Conservation (phyloP, 2,797 vertebrate genomes). For the Gouania willdenowi region DNA sequence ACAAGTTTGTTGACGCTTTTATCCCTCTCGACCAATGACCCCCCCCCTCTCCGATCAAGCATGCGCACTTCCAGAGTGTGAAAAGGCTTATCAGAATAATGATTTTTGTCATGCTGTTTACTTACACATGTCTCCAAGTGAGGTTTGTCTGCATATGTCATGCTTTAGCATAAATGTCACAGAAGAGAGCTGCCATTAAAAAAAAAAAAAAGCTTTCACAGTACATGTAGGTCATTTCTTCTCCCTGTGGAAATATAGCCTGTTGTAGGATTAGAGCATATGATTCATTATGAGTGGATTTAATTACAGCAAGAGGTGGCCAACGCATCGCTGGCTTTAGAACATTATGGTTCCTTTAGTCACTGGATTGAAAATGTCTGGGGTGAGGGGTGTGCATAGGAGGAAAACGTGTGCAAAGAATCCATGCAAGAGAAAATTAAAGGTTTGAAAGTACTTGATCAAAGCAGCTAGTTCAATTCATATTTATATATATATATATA, state of each 20-base stretch:
- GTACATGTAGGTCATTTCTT: conserved; percentile 67
- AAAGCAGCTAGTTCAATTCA: conserved; percentile 23
- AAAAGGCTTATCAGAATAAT: too few relatives aligned
- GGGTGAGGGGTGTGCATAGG: conserved; percentile 8
- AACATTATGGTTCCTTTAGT: conserved; percentile 55
- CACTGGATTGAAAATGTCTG: conserved; percentile 39
- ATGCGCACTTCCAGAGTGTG: too few relatives aligned
- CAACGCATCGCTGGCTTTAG: conserved; percentile 51
- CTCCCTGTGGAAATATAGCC: conserved; percentile 64
- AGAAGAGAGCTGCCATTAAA: conserved; percentile 26
- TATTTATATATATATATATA: background rate
- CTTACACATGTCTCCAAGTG: too few relatives aligned
- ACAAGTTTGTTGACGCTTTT: too few relatives aligned
- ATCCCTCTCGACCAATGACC: too few relatives aligned
- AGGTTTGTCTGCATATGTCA: conserved; percentile 32
- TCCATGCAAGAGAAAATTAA: background rate
- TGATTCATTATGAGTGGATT: conserved; percentile 72
- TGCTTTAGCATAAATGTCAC: conserved; percentile 22
- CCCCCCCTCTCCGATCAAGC: too few relatives aligned
- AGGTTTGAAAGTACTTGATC: conserved; percentile 32
- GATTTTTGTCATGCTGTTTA: too few relatives aligned
- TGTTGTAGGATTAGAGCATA: conserved; percentile 65
- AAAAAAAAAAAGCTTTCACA: conserved; percentile 35
- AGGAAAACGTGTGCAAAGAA: background rate
- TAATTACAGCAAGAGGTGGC: conserved; percentile 67